Evolutionary conservation across 1,140 invertebrate species (phyloP).

Genomic region (Drosophila bocqueti): DNA sequence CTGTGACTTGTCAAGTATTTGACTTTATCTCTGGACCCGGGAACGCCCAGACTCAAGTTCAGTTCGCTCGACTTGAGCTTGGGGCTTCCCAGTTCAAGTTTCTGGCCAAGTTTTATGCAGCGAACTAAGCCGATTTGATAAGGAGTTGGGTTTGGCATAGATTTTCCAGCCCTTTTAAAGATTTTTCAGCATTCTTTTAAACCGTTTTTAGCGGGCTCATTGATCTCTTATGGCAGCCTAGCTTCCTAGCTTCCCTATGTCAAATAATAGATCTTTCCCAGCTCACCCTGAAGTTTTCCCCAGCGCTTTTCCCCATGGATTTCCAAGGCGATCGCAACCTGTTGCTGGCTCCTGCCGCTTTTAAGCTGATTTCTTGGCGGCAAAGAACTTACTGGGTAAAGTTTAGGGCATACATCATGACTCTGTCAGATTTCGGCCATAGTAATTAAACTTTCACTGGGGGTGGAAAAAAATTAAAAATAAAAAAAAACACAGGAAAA

Average conservation of each 20-base stretch:
- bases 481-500: neutral
- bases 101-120: slow-evolving; percentile 60
- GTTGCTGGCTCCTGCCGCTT: slow-evolving; percentile 1
- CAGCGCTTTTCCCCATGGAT: neutral
- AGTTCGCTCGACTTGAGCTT: slow-evolving; percentile 41
- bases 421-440: slow-evolving; percentile 41
- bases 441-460: slow-evolving; percentile 51
- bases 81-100: slow-evolving; percentile 57
- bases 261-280: neutral
- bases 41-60: slow-evolving; percentile 24
- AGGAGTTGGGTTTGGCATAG: neutral
- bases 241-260: too few relatives aligned
- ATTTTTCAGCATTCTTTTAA: neutral
- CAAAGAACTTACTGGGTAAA: slow-evolving; percentile 11
- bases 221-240: neutral
- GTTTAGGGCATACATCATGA: slow-evolving; percentile 17
- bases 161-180: neutral
- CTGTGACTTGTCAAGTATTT: slow-evolving; percentile 83
- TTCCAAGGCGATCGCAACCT: neutral
- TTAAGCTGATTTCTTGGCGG: neutral
- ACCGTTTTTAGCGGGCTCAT: neutral
- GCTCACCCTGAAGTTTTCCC: neutral
- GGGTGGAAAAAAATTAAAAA: neutral
- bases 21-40: slow-evolving; percentile 74
- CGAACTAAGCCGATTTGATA: slow-evolving; percentile 31